phyloP scores from a whole-genome alignment of 2,888 invertebrate genomes.

The Aspidiotus rigidus region DNA sequence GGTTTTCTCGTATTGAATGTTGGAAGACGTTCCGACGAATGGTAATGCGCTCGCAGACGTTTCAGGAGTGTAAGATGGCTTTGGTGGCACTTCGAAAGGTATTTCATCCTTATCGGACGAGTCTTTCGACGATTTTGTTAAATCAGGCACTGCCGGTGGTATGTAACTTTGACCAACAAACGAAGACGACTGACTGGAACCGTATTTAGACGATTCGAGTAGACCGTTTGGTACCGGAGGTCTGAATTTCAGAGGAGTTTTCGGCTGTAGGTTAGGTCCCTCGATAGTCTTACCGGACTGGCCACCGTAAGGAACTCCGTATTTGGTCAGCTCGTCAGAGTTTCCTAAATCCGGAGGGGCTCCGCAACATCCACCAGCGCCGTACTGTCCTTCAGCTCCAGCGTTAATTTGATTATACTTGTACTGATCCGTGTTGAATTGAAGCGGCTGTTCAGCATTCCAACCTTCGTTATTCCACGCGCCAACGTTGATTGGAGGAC shows the following conservation, averaged over 20 bases:
- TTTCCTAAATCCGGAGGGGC: constrained; percentile 31
- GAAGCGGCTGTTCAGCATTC: too few relatives aligned
- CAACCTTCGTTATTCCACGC: constrained; percentile 3
- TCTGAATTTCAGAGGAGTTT: constrained; percentile 59
- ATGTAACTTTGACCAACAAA: constrained; percentile 39
- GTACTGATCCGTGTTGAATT: too few relatives aligned
- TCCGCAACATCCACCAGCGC: constrained; percentile 23
- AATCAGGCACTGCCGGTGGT: constrained; percentile 41
- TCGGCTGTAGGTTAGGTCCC: constrained; percentile 44
- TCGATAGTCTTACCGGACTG: constrained; percentile 40
- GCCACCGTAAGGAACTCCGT: constrained; percentile 38
- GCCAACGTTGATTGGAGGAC: neutral
- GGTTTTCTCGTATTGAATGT: neutral
- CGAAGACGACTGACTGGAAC: neutral
- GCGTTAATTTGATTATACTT: too few relatives aligned
- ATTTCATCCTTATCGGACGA: neutral
- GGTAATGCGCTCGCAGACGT: constrained; percentile 1
- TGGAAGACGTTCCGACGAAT: neutral
- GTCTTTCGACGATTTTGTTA: constrained; percentile 36
- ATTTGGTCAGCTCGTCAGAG: constrained; percentile 3
- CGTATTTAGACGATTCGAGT: constrained; percentile 51
- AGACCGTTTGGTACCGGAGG: constrained; percentile 65
- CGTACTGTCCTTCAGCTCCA: neutral
- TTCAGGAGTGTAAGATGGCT: neutral
- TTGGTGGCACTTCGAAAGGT: constrained; percentile 1